Conservation (phyloP, 2,797 vertebrate genomes). For the Naso thynnoides region DNA sequence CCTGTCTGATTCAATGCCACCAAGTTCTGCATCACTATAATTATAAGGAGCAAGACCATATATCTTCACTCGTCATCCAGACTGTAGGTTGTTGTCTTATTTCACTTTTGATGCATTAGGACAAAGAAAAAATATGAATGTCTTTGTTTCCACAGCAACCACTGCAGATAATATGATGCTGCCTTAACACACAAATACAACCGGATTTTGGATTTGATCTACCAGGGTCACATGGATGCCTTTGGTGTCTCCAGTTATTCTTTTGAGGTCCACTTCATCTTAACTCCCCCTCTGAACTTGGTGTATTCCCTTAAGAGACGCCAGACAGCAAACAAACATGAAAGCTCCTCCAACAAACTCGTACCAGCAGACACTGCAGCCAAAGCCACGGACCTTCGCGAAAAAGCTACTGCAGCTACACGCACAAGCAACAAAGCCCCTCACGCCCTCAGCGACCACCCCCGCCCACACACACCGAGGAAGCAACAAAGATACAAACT, state of each 20-base stretch:
- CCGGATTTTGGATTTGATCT: not conserved
- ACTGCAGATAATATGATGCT: slow-evolving; percentile 30
- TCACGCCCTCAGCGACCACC: slow-evolving; percentile 5
- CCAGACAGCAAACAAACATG: slow-evolving; percentile 59
- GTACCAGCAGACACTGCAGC: slow-evolving; percentile 37
- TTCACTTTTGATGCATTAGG: slow-evolving; percentile 20
- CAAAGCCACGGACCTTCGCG: slow-evolving; percentile 39
- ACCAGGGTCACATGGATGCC: slow-evolving; percentile 21
- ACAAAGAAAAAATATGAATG: slow-evolving; percentile 18
- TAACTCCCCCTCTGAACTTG: slow-evolving; percentile 44
- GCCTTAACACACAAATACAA: slow-evolving; percentile 22
- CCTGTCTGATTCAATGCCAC: not conserved
- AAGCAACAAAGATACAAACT: slow-evolving; percentile 62
- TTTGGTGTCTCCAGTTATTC: slow-evolving; percentile 17
- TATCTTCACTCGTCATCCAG: slow-evolving; percentile 1
- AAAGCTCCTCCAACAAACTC: slow-evolving; percentile 36
- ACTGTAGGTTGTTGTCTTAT: slow-evolving; percentile 10
- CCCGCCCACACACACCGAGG: slow-evolving; percentile 33
- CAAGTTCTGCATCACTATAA: not conserved
- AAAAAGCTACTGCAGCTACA: slow-evolving; percentile 9
- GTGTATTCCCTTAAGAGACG: slow-evolving; percentile 61
- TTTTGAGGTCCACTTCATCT: not conserved
- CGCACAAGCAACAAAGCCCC: slow-evolving; percentile 30
- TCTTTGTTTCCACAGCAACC: slow-evolving; percentile 70
- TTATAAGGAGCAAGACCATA: not conserved